phyloP scores from a whole-genome alignment of 2,888 invertebrate genomes.

The Argyresthia albistria region DNA sequence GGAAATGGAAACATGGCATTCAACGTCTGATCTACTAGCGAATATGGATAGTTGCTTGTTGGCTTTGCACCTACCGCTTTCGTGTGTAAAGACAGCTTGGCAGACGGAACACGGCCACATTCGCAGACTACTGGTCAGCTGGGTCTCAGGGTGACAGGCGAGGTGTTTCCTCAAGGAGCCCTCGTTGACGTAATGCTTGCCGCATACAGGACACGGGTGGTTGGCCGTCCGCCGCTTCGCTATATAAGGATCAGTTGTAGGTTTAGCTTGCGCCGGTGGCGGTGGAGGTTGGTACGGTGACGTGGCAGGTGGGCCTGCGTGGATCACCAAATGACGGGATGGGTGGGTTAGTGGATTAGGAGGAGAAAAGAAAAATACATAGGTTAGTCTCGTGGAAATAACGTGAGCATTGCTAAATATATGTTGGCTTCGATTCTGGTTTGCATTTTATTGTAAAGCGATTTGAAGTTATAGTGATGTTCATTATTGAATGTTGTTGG shows the following conservation, averaged over 20 bases:
- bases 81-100: conserved; percentile 95
- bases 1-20: conserved; percentile 23
- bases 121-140: conserved; percentile 87
- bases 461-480: too few species aligned
- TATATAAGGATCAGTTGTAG: conserved; percentile 82
- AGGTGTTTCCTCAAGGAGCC: conserved; percentile 93
- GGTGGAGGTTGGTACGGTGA: conserved; percentile 63
- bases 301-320: conserved; percentile 73
- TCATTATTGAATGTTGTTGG: too few species aligned
- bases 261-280: conserved; percentile 70
- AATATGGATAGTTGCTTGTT: too few species aligned
- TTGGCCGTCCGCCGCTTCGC: conserved; percentile 95
- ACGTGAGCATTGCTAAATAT: too few species aligned
- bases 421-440: neutral
- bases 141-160: conserved; percentile 94
- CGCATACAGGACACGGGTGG: conserved; percentile 95
- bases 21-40: too few species aligned
- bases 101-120: conserved; percentile 98
- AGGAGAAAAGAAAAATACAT: conserved; percentile 36
- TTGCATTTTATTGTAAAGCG: neutral
- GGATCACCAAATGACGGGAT: conserved; percentile 59
- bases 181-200: conserved; percentile 96
- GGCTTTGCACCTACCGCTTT: conserved; percentile 80
- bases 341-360: conserved; percentile 60
- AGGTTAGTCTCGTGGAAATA: conserved; percentile 35